Evolutionary conservation across 2,797 vertebrate genomes (phyloP), one percentile per base, ranked within the genome.

Genomic region (Silurus aristotelis): DNA sequence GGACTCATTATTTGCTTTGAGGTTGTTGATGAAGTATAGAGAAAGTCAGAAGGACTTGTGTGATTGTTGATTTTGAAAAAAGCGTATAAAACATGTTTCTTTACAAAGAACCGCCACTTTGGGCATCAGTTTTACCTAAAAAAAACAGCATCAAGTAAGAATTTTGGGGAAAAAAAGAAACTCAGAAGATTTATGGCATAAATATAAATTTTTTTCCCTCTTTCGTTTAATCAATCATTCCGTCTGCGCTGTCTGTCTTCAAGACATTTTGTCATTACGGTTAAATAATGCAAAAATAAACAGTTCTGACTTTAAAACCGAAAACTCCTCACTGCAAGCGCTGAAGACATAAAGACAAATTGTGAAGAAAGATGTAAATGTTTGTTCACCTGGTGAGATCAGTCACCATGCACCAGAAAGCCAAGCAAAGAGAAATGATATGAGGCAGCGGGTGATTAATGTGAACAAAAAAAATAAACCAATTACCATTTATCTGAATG

Each of bases 371-470:
- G 27, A 22, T 61, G 27, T 5, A 31, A 14, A 76, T 8, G 52
- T 55, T 56, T 52, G 22, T 22, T 55, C 8, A 4, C 25, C 12
- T 20, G 27, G 55, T 78, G 75, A 60, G 27, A 78, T 78, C 19
- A 38, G 56, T 78, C 75, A 61, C 56, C 60, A 55, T 22, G 56
- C 75, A 61, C 6, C 56, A 38, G 0, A 5, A 27, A 78, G 27
- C 56, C 20, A 77, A 13, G 43, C 46, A 46, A 31, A 1, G 58
- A 67, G 60, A 81, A 71, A 75, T 22, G 52, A 61, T 73, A 48
- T 72, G 25, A 58, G n/a, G 70, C 84, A 76, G 48, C 20, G 17
- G 46, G 38, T 60, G 66, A 82, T 82, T 77, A 56, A 84, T 84
- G 46, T 58, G 61, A 25, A 38, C 77, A 9, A 64, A 72, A 31